Conservation (phyloP, 2,888 invertebrate species). For the Drosophila ustulata region DNA sequence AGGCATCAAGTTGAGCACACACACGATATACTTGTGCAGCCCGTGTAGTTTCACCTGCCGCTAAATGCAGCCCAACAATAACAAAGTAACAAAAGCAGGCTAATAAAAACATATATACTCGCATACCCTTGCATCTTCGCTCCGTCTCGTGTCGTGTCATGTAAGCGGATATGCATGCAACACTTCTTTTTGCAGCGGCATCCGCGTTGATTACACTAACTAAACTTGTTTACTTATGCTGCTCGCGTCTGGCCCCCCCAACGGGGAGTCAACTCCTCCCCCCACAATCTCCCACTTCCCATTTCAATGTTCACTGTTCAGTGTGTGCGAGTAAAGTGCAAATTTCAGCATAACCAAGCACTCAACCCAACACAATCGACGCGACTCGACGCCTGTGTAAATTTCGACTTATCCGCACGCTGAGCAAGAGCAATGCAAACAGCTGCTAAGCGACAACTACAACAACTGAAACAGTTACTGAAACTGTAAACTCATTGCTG, state of each 20-base stretch:
- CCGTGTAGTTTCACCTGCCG: conserved; percentile 14
- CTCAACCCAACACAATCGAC: conserved; percentile 37
- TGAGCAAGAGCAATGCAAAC: conserved; percentile 66
- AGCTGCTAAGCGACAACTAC: conserved; percentile 40
- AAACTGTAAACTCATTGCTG: neutral
- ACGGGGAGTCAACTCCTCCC: neutral
- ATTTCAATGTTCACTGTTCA: neutral
- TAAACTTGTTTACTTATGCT: conserved; percentile 76
- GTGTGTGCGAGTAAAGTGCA: conserved; percentile 59
- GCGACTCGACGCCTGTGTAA: conserved; percentile 54
- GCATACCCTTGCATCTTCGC: neutral
- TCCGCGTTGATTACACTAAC: conserved; percentile 73
- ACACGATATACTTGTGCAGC: neutral
- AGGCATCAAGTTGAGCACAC: conserved; percentile 18
- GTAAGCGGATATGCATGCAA: conserved; percentile 81
- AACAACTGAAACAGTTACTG: neutral
- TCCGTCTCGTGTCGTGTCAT: conserved; percentile 47
- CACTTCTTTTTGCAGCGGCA: conserved; percentile 61
- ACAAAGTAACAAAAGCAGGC: conserved; percentile 61
- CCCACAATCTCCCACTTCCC: neutral
- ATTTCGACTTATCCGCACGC: conserved; percentile 71
- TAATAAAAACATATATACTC: conserved; percentile 71
- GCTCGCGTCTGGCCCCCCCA: conserved; percentile 39
- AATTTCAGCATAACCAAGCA: conserved; percentile 71
- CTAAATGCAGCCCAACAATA: conserved; percentile 46